Evolutionary conservation across 2,113 vertebrate genomes (phyloP).

Genomic region (Rhineura floridana): DNA sequence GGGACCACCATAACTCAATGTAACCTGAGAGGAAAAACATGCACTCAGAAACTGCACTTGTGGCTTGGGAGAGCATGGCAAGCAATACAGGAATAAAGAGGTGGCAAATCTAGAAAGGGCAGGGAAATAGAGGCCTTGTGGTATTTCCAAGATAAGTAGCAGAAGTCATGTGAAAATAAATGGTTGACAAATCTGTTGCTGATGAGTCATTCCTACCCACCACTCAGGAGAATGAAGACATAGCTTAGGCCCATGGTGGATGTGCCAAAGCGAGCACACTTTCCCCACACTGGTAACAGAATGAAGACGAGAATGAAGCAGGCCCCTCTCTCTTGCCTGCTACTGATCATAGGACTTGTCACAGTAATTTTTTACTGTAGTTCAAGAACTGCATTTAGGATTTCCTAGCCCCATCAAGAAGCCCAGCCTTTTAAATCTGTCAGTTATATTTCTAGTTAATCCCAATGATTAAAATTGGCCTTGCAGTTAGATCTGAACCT

Average conservation of each 20-base stretch:
- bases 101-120: neutral
- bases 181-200: neutral
- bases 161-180: neutral
- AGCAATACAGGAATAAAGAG: neutral
- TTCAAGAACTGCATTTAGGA: neutral
- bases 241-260: neutral
- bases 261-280: neutral
- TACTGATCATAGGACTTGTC: neutral
- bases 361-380: no score
- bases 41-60: neutral
- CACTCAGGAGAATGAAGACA: neutral
- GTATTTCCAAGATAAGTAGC: neutral
- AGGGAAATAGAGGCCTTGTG: neutral
- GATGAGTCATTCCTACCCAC: neutral
- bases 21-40: conserved; percentile 80
- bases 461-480: neutral
- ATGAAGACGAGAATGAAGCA: neutral
- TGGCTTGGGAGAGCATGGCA: conserved; percentile 1
- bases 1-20: conserved; percentile 94
- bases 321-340: neutral
- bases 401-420: neutral
- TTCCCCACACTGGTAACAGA: neutral
- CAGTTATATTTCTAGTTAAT: conserved; percentile 9
- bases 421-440: accelerated
- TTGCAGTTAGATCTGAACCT: neutral